phyloP scores from a whole-genome alignment of 2,888 invertebrate genomes.

The Cryptocephalus moraei region DNA sequence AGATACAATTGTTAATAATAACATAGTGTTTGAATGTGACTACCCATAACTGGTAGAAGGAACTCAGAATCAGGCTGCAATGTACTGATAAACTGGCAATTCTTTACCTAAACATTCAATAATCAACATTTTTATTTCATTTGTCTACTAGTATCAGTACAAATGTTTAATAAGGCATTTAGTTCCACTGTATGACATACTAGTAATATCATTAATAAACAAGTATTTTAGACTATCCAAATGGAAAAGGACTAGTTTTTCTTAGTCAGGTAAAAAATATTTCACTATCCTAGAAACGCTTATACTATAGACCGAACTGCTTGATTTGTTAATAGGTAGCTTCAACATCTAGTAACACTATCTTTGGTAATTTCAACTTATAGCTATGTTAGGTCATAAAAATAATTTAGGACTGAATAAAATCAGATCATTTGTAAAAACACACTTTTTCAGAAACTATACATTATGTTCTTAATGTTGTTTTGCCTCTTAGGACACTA shows the following conservation, averaged over 20 bases:
- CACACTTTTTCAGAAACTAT: conserved; percentile 4
- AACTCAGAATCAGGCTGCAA: conserved; percentile 33
- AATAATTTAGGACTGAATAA: conserved; percentile 10
- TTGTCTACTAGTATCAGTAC: conserved; percentile 3
- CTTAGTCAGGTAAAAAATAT: conserved; percentile 17
- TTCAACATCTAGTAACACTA: conserved; percentile 25
- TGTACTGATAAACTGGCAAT: conserved; percentile 21
- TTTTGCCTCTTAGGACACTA: too few species aligned
- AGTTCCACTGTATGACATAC: background rate
- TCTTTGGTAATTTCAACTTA: conserved; percentile 37
- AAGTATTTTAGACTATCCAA: conserved; percentile 15
- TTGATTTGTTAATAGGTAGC: background rate
- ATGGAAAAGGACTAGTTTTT: conserved; percentile 22
- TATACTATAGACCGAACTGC: conserved; percentile 1
- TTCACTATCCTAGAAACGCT: conserved; percentile 14
- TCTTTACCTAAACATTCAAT: conserved; percentile 8
- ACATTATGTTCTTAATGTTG: too few species aligned
- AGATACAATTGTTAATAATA: conserved; percentile 27
- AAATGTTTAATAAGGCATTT: conserved; percentile 27
- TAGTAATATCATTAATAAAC: too few species aligned
- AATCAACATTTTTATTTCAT: conserved; percentile 7
- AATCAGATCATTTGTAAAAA: conserved; percentile 24
- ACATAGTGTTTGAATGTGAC: conserved; percentile 22
- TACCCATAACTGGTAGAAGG: conserved; percentile 27
- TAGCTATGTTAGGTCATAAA: conserved; percentile 15